phyloP scores from a whole-genome alignment of 1,140 invertebrate species.

The Temnothorax nylanderi region DNA sequence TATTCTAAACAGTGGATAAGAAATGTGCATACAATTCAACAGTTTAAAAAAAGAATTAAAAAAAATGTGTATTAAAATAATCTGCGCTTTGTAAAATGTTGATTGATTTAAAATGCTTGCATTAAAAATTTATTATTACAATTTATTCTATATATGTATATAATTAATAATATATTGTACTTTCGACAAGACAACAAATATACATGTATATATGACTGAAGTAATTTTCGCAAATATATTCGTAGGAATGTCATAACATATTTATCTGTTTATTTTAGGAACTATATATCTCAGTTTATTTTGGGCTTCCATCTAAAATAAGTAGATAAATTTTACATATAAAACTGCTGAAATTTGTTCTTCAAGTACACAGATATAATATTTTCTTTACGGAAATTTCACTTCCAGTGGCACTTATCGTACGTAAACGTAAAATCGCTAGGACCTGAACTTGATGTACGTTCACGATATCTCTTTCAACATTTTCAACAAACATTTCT shows the following conservation, averaged over 20 bases:
- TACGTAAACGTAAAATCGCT: conserved; percentile 10
- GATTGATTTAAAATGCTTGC: not conserved
- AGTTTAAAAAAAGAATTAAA: not conserved
- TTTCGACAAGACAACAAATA: not conserved
- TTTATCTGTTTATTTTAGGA: not conserved
- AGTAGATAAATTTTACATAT: not conserved
- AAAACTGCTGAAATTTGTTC: conserved; percentile 5
- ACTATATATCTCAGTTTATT: not conserved
- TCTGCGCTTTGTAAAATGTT: not conserved
- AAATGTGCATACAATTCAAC: not conserved
- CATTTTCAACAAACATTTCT: not conserved
- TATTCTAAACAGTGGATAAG: not conserved
- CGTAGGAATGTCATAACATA: not conserved
- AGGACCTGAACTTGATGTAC: not conserved
- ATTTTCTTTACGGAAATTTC: conserved; percentile 29
- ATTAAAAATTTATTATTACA: not conserved
- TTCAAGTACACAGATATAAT: not conserved
- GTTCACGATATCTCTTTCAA: conserved; percentile 1
- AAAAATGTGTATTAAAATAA: not conserved
- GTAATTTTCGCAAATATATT: conserved; percentile 3
- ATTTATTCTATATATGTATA: not conserved
- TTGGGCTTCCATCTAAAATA: not conserved
- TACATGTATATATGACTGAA: not conserved
- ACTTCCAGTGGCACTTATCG: not conserved
- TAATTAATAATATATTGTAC: not conserved